phyloP scores from a whole-genome alignment of 2,888 invertebrate genomes.

The Aleiodes alternator region DNA sequence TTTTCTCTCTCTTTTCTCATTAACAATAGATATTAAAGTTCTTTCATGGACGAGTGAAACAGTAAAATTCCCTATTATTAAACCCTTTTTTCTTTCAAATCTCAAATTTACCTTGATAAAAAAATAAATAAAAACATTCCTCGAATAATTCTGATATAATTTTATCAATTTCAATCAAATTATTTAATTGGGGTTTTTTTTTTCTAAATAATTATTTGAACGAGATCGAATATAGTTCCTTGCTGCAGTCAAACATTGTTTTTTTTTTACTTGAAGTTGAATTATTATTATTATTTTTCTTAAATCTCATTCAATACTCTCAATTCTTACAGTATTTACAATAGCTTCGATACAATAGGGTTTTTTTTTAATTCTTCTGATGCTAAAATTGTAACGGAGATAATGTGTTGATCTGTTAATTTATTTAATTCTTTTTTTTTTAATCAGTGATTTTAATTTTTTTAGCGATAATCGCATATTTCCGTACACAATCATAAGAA shows the following conservation, averaged over 20 bases:
- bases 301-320: constrained; percentile 38
- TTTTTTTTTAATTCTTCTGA: constrained; percentile 10
- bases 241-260: constrained; percentile 28
- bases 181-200: constrained; percentile 10
- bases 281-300: constrained; percentile 34
- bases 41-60: constrained; percentile 8
- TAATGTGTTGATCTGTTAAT: constrained; percentile 30
- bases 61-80: not conserved
- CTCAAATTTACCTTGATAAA: not conserved
- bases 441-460: constrained; percentile 27
- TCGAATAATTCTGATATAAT: not conserved
- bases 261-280: constrained; percentile 30
- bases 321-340: constrained; percentile 59
- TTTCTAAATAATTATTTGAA: constrained; percentile 16
- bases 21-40: not conserved
- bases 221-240: constrained; percentile 14
- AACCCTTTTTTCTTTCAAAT: not conserved
- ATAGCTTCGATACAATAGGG: constrained; percentile 52
- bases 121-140: constrained; percentile 25
- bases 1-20: not conserved
- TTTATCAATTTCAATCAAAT: not conserved
- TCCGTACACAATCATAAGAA: constrained; percentile 36
- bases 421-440: constrained; percentile 11
- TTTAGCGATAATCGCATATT: constrained; percentile 35
- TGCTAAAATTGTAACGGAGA: constrained; percentile 47